Percentiles rank a stretch among this genome's conserved stretches.
phyloP scores from a whole-genome alignment of 2,888 invertebrate genomes.

The Catocala nupta region DNA sequence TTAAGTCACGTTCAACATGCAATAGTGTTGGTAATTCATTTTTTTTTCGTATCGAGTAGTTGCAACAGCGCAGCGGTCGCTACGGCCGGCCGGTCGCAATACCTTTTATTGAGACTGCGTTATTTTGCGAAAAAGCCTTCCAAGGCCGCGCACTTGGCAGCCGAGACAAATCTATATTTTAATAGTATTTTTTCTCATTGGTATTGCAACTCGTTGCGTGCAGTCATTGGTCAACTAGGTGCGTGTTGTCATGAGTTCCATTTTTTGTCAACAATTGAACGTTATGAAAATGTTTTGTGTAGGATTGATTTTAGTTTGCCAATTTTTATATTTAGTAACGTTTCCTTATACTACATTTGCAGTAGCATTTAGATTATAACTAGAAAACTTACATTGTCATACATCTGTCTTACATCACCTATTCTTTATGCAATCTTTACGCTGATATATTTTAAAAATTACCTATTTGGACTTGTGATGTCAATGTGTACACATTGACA shows the following conservation, averaged over 20 bases:
- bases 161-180: conserved; percentile 82
- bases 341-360: not conserved
- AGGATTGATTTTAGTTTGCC: conserved; percentile 2
- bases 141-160: conserved; percentile 77
- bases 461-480: no score
- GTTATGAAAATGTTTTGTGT: conserved; percentile 36
- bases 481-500: no score
- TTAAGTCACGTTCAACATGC: conserved; percentile 69
- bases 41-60: conserved; percentile 54
- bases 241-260: conserved; percentile 63
- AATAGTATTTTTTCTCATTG: conserved; percentile 65
- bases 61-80: conserved; percentile 56
- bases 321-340: not conserved
- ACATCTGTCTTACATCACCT: no score
- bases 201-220: conserved; percentile 73
- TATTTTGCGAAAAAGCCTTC: conserved; percentile 70
- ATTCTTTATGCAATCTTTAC: no score
- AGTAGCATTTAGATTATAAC: no score
- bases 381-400: no score
- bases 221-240: conserved; percentile 65
- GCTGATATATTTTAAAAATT: no score
- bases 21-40: conserved; percentile 65
- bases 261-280: conserved; percentile 30
- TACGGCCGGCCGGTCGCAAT: conserved; percentile 74
- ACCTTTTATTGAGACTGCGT: conserved; percentile 57